Base-by-base conservation (phyloP, 2,888 invertebrate species). In the Agrotis exclamationis region DNA sequence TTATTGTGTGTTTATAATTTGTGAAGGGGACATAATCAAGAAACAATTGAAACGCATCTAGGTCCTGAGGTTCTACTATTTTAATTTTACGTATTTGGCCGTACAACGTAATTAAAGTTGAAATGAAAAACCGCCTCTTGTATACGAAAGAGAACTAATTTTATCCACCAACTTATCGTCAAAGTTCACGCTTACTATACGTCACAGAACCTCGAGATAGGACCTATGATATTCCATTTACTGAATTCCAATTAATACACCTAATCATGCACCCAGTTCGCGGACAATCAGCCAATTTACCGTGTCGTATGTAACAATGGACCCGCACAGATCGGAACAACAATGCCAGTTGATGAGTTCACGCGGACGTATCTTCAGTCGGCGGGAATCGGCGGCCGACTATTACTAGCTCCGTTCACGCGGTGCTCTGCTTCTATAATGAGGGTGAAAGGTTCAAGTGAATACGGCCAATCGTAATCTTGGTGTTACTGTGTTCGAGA, bases 271-370 rank as follows among this genome's bases (percentile, higher is more conserved):
- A 3, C 28, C 13, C 9, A n/a, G 33, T 18, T 33, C 18, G 14
- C 11, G 2, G 22, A 50, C 7, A 33, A 22, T 14, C n/a, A 18
- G 9, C 28, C 13, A 3, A 48, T 14, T 48, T 56, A 0, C 28
- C 80, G 64, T 63, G 16, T 50, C 79, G 58, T 65, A 3, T 28
- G 44, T 5, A n/a, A 54, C 65, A 67, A 20, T 73, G 84, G 20
- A 47, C 14, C 24, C 67, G 22, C 56, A 33, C 44, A 2, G 28
- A 51, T 64, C 45, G 68, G 51, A 48, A 66, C 80, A 80, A 85
- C 86, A 86, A 86, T 84, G 71, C 74, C 48, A 63, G 58, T 74
- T 85, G 86, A 85, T 86, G 85, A 86, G 83, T 70, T 72, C 73
- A 62, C 63, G 63, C 74, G 56, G 48, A 62, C 73, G 71, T 76